These are phyloP conservation scores for Lissonota sp. DNA, from an alignment of 2,888 invertebrate genomes.

Conservation along the genomic window DNA sequence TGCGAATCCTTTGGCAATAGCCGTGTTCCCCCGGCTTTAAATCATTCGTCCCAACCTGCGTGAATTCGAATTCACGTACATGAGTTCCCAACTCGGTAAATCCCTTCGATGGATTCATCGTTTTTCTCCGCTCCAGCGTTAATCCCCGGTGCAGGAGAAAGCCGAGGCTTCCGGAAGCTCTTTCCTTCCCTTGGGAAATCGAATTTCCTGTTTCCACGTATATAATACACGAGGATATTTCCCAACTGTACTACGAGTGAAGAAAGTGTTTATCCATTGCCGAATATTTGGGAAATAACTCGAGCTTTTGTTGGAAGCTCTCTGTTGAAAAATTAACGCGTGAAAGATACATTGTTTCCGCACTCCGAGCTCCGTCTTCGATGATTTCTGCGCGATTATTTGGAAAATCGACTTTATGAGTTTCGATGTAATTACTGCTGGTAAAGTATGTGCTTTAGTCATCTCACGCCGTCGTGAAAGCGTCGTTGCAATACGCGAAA, in stretches of 20 bases:
- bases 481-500: neutral
- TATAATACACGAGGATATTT: no score
- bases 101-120: constrained; percentile 29
- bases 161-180: constrained; percentile 22
- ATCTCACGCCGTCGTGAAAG: neutral
- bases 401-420: neutral
- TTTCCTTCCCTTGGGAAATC: constrained; percentile 29
- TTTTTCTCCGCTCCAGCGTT: constrained; percentile 9
- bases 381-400: neutral
- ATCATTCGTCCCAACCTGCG: no score
- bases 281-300: no score
- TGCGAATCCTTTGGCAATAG: no score
- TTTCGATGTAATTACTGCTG: neutral
- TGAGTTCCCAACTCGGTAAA: constrained; percentile 34
- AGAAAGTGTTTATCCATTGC: no score
- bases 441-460: neutral
- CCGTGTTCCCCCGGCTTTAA: no score
- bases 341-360: neutral
- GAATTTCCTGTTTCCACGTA: constrained; percentile 27
- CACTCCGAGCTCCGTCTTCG: neutral
- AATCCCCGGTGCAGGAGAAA: constrained; percentile 19
- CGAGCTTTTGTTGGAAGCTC: no score
- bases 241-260: no score
- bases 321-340: neutral
- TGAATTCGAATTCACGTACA: neutral